Conservation (phyloP, 2,797 vertebrate species). For the Allenopithecus nigroviridis region DNA sequence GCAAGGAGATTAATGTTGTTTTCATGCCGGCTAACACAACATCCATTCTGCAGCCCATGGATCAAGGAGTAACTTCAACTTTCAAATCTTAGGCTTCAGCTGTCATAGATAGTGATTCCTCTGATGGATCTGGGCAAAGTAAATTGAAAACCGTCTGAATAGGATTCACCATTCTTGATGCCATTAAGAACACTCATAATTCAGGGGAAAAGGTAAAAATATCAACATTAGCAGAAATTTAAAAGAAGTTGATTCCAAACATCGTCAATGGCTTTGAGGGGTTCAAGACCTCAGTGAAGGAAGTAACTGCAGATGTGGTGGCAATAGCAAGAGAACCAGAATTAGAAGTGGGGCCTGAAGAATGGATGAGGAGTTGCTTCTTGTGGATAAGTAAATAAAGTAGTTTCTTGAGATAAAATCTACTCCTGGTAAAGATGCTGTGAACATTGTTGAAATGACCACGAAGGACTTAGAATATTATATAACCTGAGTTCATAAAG, state of each 20-base stretch:
- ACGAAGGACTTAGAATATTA: not conserved
- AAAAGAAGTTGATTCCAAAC: not conserved
- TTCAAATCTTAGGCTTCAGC: not conserved
- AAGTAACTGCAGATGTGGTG: not conserved
- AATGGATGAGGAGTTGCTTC: not conserved
- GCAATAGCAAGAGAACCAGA: not conserved
- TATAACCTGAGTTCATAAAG: not conserved
- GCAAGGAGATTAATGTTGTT: not conserved
- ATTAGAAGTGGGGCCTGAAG: not conserved
- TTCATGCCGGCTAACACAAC: not conserved
- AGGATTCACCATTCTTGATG: not conserved
- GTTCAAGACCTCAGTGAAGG: not conserved
- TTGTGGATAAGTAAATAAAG: not conserved
- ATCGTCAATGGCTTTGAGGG: not conserved
- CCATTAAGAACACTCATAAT: not conserved
- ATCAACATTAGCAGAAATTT: not conserved
- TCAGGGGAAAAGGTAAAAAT: not conserved
- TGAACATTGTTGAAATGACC: not conserved
- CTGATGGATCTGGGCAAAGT: not conserved
- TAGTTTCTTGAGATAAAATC: not conserved
- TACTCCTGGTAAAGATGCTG: not conserved
- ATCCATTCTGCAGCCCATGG: not conserved
- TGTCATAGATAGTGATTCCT: not conserved
- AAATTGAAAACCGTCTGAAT: not conserved
- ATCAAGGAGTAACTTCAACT: not conserved